Evolutionary conservation across 2,113 vertebrate genomes (phyloP).

Genomic region (Zingel zingel): DNA sequence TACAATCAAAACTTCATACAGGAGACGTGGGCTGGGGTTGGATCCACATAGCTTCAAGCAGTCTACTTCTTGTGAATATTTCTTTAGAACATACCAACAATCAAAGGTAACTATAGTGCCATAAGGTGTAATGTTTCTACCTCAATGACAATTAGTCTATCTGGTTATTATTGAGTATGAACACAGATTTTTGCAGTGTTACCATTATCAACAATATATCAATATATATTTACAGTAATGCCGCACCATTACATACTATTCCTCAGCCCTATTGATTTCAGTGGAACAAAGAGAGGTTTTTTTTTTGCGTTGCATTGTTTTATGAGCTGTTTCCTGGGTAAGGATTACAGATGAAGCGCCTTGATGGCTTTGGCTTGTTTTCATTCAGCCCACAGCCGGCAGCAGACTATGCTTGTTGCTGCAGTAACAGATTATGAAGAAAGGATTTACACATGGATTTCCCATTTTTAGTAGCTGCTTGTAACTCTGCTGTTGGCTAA

Average conservation of each 20-base stretch:
- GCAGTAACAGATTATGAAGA: constrained; percentile 58
- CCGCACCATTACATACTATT: constrained; percentile 1
- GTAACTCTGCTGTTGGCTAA: constrained; percentile 53
- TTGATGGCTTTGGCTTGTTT: constrained; percentile 62
- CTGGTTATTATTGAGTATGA: not conserved
- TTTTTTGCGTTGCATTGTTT: constrained; percentile 2
- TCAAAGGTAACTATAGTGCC: not conserved
- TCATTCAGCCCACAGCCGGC: constrained; percentile 42
- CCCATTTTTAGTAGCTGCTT: constrained; percentile 53
- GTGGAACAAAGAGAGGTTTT: constrained; percentile 16
- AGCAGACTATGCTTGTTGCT: constrained; percentile 39
- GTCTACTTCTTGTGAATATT: too few species aligned
- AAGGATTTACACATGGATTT: constrained; percentile 63
- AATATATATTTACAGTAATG: not conserved
- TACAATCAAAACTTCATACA: too few species aligned
- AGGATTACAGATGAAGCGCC: constrained; percentile 54
- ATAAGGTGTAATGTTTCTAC: not conserved
- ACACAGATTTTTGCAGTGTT: not conserved
- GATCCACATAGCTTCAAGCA: too few species aligned
- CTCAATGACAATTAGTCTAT: not conserved
- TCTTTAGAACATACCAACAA: too few species aligned
- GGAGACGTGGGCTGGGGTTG: too few species aligned
- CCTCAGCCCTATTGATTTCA: constrained; percentile 48
- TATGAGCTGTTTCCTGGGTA: constrained; percentile 43
- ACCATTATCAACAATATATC: not conserved